Base-by-base conservation (phyloP, 1,140 invertebrate species). In the Eumeta japonica region DNA sequence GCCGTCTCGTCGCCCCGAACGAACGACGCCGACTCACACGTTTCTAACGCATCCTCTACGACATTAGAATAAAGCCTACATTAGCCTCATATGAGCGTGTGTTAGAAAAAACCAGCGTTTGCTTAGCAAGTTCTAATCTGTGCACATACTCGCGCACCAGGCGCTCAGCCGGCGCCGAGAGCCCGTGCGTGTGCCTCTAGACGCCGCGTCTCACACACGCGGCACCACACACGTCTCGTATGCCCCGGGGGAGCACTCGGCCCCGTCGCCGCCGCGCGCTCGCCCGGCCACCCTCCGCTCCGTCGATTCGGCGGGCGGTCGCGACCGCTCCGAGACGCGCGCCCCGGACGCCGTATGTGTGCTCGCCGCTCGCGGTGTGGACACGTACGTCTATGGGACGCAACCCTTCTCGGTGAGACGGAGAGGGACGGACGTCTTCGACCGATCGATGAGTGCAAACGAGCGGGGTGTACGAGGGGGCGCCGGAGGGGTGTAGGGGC, bases 41-140 rank as follows among this genome's bases (percentile, higher is more conserved):
- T 33, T 38, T 40, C 20, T 27, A 16, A 40, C 19, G 16, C 13
- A 41, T 45, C 45, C 39, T 37, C 16, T 32, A 29, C 27, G 29
- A 16, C 28, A 20, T 24, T 38, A 37, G 35, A 49, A 49, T 53
- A 50, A 51, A 49, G 29, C 41, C 37, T 48, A 53, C 45, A 49
- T 57, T 52, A 54, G 50, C 42, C 58, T 56, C 52, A 50, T 56
- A 55, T 44, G 43, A 30, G 31, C 15, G 46, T 44, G 46, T 52
- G 53, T 70, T 67, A 70, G 65, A 72, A 68, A 71, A 70, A 67
- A 66, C 46, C 48, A 56, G 49, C 62, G 54, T 70, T 70, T 66
- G 65, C 58, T 73, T 68, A 73, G 68, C 54, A 73, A 70, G 67
- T 70, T 73, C 68, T 73, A 73, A 73, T 73, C 68, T 73, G 61